Base-by-base conservation (phyloP, 2,113 vertebrate species). In the Shinisaurus crocodilurus region DNA sequence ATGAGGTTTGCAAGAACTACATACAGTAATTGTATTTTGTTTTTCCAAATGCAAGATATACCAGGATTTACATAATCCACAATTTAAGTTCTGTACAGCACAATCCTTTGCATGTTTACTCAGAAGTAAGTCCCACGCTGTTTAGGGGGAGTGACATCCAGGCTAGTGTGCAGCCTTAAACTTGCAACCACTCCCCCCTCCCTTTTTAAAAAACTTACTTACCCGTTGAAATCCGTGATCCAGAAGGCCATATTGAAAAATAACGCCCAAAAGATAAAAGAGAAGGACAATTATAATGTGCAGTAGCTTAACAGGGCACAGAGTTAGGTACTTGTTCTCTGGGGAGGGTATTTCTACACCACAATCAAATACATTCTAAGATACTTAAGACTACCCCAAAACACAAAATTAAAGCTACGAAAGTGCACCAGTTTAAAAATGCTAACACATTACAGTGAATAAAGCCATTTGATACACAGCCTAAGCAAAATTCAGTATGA, bases 201-300 rank as follows among this genome's bases (percentile, higher is more conserved):
- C n/a, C n/a, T n/a, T n/a, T n/a, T n/a, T n/a, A n/a, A n/a, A n/a
- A n/a, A 29, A 4, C 18, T 0, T 2, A 1, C 96, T 95, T 91
- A 96, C 96, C 96, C 86, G 0, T 91, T 63, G 81, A 37, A 80
- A 45, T 12, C 89, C 86, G 70, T 20, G 0, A 90, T 91, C 92
- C 94, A 82, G 79, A 15, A 29, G 25, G 85, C 20, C 94, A 91
- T 0, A 0, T 13, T 89, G 86, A n/a, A 87, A 85, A 90, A 82
- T 92, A 43, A 72, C 29, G 85, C 60, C 72, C 23, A 25, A 69
- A 88, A 95, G 81, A 94, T 27, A 72, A 69, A 63, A 94, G 45
- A 93, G 90, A 95, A 1, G 1, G 0, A 94, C 84, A 95, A 50
- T 90, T 92, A 94, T 15, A 91, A n/a, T 75, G 16, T n/a, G 8